Evolutionary conservation across 1,140 invertebrate species (phyloP).

Genomic region (Phthorimaea operculella): DNA sequence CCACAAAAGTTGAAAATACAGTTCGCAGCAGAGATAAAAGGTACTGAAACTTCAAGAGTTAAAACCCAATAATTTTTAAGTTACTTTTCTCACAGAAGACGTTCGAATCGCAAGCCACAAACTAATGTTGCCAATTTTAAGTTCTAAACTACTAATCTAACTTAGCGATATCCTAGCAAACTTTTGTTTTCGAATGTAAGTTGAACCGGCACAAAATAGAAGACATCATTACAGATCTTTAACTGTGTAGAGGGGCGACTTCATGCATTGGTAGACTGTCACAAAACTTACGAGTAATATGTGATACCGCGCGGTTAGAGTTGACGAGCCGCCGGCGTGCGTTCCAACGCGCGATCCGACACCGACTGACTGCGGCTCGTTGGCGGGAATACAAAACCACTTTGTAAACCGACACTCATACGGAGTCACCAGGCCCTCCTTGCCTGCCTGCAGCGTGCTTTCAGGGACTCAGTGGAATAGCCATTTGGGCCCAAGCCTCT

Average conservation of each 20-base stretch:
- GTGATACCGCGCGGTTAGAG: conserved; percentile 14
- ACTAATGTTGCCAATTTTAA: conserved; percentile 28
- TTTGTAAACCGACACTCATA: neutral
- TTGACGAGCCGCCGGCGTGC: conserved; percentile 12
- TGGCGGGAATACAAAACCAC: neutral
- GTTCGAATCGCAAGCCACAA: neutral
- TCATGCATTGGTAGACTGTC: conserved; percentile 13
- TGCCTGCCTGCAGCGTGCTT: no score
- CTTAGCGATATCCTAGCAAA: conserved; percentile 20
- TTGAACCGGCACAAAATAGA: neutral
- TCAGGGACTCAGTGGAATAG: no score
- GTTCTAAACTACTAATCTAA: conserved; percentile 37
- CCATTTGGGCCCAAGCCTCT: no score
- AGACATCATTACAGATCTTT: neutral
- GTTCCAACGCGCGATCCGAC: conserved; percentile 16
- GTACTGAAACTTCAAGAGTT: neutral
- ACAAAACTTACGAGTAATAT: conserved; percentile 25
- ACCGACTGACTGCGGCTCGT: conserved; percentile 16
- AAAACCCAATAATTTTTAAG: neutral
- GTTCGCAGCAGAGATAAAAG: no score
- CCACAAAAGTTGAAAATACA: no score
- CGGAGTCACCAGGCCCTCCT: neutral
- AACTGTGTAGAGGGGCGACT: conserved; percentile 21
- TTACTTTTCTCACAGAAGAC: conserved; percentile 5
- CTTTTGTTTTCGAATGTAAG: conserved; percentile 5